A percentile compares a stretch with the other conserved stretches of the same genome.
phyloP scores from a whole-genome alignment of 2,797 vertebrate species.

The Paramormyrops hopkinsi region DNA sequence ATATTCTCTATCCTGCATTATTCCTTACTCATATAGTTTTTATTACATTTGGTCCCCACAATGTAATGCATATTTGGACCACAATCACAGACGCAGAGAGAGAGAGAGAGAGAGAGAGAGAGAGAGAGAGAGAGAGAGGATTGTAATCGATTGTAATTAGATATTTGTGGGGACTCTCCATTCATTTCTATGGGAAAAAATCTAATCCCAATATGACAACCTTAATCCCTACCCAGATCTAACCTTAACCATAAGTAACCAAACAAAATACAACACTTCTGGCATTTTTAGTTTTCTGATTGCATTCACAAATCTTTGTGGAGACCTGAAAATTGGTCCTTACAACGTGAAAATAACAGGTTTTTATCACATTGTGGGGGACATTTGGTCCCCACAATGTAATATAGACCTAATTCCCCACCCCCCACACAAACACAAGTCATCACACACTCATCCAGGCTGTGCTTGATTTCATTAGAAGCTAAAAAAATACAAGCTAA shows the following conservation, averaged over 20 bases:
- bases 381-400: background rate
- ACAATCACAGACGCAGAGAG: background rate
- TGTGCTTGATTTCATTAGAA: background rate
- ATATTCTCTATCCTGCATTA: background rate
- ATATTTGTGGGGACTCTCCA: background rate
- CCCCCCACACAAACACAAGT: background rate
- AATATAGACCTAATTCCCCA: background rate
- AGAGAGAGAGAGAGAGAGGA: background rate
- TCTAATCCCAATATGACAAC: background rate
- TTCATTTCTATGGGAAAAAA: background rate
- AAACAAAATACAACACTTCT: background rate
- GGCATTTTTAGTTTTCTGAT: background rate
- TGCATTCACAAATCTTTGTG: background rate
- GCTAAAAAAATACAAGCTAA: background rate
- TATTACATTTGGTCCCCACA: background rate
- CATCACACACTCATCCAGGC: background rate
- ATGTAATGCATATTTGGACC: background rate
- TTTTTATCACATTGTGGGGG: no score
- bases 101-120: no score
- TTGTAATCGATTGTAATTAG: background rate
- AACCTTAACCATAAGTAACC: background rate
- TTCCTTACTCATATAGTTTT: background rate
- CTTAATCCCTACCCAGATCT: background rate
- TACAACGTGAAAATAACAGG: background rate
- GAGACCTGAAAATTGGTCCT: background rate